Conservation (phyloP, 2,888 invertebrate genomes). For the Cheilosia variabilis region DNA sequence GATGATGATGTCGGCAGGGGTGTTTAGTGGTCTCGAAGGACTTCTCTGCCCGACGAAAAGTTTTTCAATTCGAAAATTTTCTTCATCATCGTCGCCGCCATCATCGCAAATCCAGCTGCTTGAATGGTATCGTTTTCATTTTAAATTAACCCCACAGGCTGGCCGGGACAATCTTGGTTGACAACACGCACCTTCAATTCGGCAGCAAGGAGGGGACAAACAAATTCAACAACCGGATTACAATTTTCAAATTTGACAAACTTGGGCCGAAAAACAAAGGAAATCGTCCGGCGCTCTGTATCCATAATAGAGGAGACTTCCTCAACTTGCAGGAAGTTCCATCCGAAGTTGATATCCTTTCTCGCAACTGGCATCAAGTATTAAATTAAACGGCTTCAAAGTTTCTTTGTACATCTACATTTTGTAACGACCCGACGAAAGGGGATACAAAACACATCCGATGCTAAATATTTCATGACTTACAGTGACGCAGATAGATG, state of each 20-base stretch:
- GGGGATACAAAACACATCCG: slow-evolving; percentile 3
- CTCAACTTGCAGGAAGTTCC: slow-evolving; percentile 7
- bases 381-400: slow-evolving; percentile 11
- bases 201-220: too few relatives aligned
- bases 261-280: not conserved
- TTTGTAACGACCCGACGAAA: slow-evolving; percentile 3
- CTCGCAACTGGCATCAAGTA: not conserved
- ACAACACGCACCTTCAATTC: slow-evolving; percentile 9
- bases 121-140: slow-evolving; percentile 60
- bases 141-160: slow-evolving; percentile 42
- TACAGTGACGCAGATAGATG: slow-evolving; percentile 34
- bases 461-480: slow-evolving; percentile 37
- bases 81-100: not conserved
- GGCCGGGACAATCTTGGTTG: not conserved
- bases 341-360: not conserved
- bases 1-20: not conserved
- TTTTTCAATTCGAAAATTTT: slow-evolving; percentile 4
- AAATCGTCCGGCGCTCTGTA: not conserved
- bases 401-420: not conserved
- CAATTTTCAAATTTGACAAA: slow-evolving; percentile 23
- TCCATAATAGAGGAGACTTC: not conserved
- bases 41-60: not conserved
- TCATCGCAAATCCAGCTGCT: slow-evolving; percentile 16
- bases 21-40: slow-evolving; percentile 7
- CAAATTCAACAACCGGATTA: slow-evolving; percentile 11